Evolutionary conservation across 35 echinoderm and acorn worm genomes (phyloP).

Genomic region (Hemicentrotus pulcherrimus): DNA sequence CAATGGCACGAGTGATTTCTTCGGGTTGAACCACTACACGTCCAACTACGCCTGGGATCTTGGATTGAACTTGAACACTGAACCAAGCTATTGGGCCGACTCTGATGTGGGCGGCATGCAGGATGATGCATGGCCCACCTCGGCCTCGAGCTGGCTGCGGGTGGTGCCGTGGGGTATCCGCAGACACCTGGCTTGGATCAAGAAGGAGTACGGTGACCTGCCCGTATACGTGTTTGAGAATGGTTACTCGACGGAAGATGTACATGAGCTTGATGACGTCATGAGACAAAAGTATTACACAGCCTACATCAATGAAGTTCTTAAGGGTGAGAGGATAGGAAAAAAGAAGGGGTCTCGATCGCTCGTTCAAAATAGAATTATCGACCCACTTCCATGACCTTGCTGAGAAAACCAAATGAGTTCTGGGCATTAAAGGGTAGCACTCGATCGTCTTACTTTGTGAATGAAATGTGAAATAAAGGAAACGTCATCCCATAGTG

Average conservation of each 20-base stretch:
- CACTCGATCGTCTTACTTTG: no score
- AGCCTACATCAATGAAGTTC: constrained; percentile 80
- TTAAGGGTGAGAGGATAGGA: constrained; percentile 66
- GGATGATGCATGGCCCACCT: constrained; percentile 69
- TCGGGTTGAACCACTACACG: constrained; percentile 70
- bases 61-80: neutral
- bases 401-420: no score
- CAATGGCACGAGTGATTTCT: constrained; percentile 74
- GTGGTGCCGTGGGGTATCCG: constrained; percentile 82
- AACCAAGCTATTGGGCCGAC: constrained; percentile 3
- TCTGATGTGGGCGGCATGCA: constrained; percentile 68
- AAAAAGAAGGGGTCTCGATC: neutral
- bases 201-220: constrained; percentile 58
- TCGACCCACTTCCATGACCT: no score
- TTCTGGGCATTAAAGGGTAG: no score
- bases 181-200: constrained; percentile 63
- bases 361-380: no score
- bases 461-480: no score
- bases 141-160: constrained; percentile 77
- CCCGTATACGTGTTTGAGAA: constrained; percentile 79
- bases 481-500: no score
- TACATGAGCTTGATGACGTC: constrained; percentile 59
- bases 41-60: neutral
- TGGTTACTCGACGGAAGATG: constrained; percentile 66
- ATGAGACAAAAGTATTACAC: constrained; percentile 62